phyloP scores from a whole-genome alignment of 2,113 vertebrate genomes.

The Lepidothrix coronata region DNA sequence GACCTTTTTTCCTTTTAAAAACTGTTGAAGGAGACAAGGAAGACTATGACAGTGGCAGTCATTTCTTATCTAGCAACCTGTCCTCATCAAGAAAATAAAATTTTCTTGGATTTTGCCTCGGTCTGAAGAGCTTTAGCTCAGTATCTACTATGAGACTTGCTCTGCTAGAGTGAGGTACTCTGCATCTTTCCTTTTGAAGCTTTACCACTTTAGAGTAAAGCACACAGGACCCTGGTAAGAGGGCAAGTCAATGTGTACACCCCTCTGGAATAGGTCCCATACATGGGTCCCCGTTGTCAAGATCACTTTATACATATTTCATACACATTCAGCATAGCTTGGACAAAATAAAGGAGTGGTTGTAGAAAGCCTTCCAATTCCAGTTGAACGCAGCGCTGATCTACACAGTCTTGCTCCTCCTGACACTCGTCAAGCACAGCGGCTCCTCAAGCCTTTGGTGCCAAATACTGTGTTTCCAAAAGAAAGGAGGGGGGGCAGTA shows the following conservation, averaged over 20 bases:
- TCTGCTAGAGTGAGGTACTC: not conserved
- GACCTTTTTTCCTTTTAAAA: not conserved
- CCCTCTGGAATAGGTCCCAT: not conserved
- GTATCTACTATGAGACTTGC: not conserved
- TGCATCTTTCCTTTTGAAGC: not conserved
- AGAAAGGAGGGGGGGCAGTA: not conserved
- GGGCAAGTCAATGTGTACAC: rapidly evolving
- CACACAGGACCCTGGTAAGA: not conserved
- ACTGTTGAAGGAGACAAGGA: not conserved
- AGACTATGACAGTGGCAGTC: not conserved
- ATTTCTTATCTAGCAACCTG: not conserved
- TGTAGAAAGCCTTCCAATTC: not conserved
- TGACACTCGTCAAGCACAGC: rapidly evolving
- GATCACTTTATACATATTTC: not conserved
- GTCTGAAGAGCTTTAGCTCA: not conserved
- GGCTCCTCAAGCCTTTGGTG: not conserved
- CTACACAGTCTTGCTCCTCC: not conserved
- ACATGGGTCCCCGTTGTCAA: rapidly evolving
- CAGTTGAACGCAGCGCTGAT: rapidly evolving
- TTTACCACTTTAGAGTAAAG: not conserved
- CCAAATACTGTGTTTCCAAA: not conserved
- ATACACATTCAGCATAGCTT: not conserved
- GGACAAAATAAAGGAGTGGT: not conserved
- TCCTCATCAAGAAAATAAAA: not conserved
- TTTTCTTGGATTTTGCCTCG: not conserved